Evolutionary conservation across 2,113 vertebrate species (phyloP), one percentile per base, ranked within the genome.

Genomic region (Odocoileus hemionus): DNA sequence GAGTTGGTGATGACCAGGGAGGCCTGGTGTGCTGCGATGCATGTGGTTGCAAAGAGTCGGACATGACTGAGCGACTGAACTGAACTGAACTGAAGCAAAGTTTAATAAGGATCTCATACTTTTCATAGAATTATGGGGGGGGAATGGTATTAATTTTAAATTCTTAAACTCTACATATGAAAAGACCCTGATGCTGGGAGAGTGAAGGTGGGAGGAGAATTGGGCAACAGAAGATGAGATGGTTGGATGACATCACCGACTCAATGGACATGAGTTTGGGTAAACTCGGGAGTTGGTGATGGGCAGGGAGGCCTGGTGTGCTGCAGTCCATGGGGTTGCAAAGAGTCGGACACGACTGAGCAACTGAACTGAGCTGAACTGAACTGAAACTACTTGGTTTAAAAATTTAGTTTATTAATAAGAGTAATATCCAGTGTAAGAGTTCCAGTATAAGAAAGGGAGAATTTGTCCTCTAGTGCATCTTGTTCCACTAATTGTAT

Each of bases 291-390:
- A 70, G 9, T 12, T 70, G 19, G n/a, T 70, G n/a, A 70, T 70
- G 17, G n/a, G 5, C 67, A 70, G 67, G 5, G 67, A 36, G 67
- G 19, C 67, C n/a, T 70, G 67, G 5, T 11, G 2, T 70, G n/a
- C 9, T 36, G n/a, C n/a, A 70, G 19, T 23, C 64, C 0, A 0
- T 36, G n/a, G 9, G 9, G n/a, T 70, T 1, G 0, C 67, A 70
- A 36, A 70, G 2, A 6, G 2, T 70, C 5, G 0, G 19, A 23
- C n/a, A 36, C 0, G 5, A 70, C n/a, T 70, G 67, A 70, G n/a
- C 4, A 21, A 36, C 67, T 36, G n/a, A 70, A 70, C 67, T 70
- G 67, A 70, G 67, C 36, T 70, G 67, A 70, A 39, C 67, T 70
- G 19, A 70, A 70, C 9, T 70, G n/a, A 70, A 70, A 70, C n/a